These are phyloP conservation scores for Vanacampus margaritifer DNA, from an alignment of 2,113 vertebrate genomes.

Conservation along the genomic window DNA sequence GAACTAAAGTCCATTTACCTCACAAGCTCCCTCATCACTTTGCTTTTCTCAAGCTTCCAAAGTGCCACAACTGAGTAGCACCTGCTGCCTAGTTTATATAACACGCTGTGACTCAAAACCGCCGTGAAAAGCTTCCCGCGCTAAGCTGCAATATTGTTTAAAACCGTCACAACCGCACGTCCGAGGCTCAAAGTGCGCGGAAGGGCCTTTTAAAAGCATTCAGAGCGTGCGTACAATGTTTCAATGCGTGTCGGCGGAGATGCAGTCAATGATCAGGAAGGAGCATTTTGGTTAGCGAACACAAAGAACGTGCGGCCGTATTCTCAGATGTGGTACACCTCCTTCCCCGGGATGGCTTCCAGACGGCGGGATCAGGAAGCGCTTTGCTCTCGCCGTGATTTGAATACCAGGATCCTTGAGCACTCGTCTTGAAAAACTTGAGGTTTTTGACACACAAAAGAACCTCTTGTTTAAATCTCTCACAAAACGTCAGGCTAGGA, in stretches of 20 bases:
- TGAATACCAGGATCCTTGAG: slow-evolving; percentile 74
- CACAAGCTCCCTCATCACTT: slow-evolving; percentile 6
- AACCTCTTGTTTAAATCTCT: slow-evolving; percentile 68
- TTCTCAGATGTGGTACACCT: slow-evolving; percentile 74
- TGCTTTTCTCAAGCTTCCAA: slow-evolving; percentile 7
- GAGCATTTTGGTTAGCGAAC: slow-evolving; percentile 60
- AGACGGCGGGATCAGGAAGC: slow-evolving; percentile 68
- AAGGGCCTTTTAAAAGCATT: slow-evolving; percentile 59
- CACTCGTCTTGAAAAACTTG: slow-evolving; percentile 73
- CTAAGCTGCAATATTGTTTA: slow-evolving; percentile 36
- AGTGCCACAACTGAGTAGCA: slow-evolving; percentile 15
- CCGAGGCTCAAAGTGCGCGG: slow-evolving; percentile 46
- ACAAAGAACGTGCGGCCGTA: slow-evolving; percentile 58
- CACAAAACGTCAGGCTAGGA: slow-evolving; percentile 66
- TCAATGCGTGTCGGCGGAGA: slow-evolving; percentile 73
- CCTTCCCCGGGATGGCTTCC: slow-evolving; percentile 70
- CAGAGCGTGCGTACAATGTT: slow-evolving; percentile 63
- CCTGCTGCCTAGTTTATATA: slow-evolving; percentile 28
- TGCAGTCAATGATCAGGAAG: slow-evolving; percentile 72
- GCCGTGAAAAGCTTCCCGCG: slow-evolving; percentile 32
- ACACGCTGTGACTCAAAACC: slow-evolving; percentile 19
- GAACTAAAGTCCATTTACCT: slow-evolving; percentile 3
- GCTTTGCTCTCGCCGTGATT: slow-evolving; percentile 68
- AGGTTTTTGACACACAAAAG: slow-evolving; percentile 75
- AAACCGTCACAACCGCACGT: slow-evolving; percentile 46